Conservation (phyloP, 2,888 invertebrate genomes). For the Phyto melanocephala region DNA sequence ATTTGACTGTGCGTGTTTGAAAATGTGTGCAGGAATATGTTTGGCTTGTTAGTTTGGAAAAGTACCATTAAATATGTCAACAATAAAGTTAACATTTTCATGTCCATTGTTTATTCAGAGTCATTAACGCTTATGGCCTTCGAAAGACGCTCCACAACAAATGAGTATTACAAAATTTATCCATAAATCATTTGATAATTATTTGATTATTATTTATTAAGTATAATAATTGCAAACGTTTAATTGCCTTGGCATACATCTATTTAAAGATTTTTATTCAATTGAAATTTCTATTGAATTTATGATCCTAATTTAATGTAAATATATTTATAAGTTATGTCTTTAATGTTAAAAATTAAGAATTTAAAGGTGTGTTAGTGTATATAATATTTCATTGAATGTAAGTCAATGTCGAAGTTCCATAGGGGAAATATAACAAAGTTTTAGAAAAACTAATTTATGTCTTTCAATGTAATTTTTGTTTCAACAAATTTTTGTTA, state of each 20-base stretch:
- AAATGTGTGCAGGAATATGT: neutral
- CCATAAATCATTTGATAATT: conserved; percentile 42
- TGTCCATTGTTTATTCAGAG: conserved; percentile 41
- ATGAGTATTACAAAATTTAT: neutral
- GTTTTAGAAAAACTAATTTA: too few species aligned
- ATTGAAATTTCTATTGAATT: neutral
- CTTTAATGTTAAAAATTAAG: too few species aligned
- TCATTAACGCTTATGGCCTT: conserved; percentile 37
- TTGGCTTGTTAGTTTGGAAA: conserved; percentile 27
- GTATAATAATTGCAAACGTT: neutral
- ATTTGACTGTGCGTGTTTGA: neutral
- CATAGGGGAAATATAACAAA: too few species aligned
- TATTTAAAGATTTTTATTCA: neutral
- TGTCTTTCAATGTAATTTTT: too few species aligned
- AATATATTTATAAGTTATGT: neutral
- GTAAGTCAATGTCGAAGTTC: too few species aligned
- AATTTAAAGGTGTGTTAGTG: too few species aligned
- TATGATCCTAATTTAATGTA: neutral
- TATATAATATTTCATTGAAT: too few species aligned
- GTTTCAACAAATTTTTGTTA: too few species aligned
- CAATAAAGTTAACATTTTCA: conserved; percentile 37
- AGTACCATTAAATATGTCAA: conserved; percentile 46
- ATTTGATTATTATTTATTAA: neutral
- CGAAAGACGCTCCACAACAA: neutral
- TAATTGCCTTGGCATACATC: neutral